A percentile compares a stretch with the other conserved stretches of the same genome.
These are phyloP conservation scores for Paguma larvata DNA, from an alignment of 2,797 vertebrate species.

Conservation along the genomic window DNA sequence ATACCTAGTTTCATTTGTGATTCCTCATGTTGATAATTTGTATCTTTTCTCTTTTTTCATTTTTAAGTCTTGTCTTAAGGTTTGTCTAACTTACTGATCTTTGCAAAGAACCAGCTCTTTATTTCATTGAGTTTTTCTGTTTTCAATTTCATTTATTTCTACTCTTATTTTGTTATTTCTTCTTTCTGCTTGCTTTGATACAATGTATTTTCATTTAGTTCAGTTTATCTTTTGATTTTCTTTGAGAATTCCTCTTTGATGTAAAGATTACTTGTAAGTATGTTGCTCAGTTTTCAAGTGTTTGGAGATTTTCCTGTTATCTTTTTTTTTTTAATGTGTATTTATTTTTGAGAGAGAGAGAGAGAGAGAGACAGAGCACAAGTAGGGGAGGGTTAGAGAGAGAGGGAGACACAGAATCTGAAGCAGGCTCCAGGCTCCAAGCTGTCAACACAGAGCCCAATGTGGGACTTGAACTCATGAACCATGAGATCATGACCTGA, in stretches of 20 bases:
- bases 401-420: no score
- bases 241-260: neutral
- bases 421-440: no score
- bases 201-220: neutral
- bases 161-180: neutral
- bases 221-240: conserved; percentile 45
- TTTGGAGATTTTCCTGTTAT: neutral
- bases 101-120: conserved; percentile 33
- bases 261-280: conserved; percentile 29
- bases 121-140: neutral
- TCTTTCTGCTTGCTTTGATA: neutral
- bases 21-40: neutral
- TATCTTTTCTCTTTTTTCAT: neutral
- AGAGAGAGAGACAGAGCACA: no score
- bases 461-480: no score
- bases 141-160: conserved; percentile 27
- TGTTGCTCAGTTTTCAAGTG: neutral
- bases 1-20: neutral
- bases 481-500: no score
- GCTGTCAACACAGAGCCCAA: no score
- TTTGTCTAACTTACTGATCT: neutral
- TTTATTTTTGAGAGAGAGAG: no score
- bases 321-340: neutral
- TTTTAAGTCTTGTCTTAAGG: neutral
- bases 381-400: no score